A percentile compares a stretch with the other conserved stretches of the same genome.
These are phyloP conservation scores for Dendroctonus ponderosae DNA, from an alignment of 1,140 invertebrate genomes.

Conservation along the genomic window DNA sequence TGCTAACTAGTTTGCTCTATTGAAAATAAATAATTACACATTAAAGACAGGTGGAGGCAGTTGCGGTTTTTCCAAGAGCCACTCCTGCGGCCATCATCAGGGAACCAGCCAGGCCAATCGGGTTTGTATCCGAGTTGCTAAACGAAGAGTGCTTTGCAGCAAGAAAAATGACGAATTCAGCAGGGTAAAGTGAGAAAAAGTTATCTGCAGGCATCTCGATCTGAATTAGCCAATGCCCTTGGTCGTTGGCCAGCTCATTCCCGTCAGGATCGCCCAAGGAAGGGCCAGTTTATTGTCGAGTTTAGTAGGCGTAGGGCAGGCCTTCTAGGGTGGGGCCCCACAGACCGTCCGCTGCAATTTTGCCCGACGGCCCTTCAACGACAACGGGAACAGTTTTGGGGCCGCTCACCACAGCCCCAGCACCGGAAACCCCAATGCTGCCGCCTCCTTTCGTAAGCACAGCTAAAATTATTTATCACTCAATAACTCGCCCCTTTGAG, in stretches of 20 bases:
- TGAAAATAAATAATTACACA: conserved; percentile 15
- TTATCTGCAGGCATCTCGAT: no score
- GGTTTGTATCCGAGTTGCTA: no score
- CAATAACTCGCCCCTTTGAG: no score
- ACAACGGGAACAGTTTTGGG: conserved; percentile 41
- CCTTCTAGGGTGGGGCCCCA: conserved; percentile 36
- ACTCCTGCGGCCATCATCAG: not conserved
- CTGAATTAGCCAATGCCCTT: no score
- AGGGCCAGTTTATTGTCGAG: no score
- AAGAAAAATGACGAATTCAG: no score
- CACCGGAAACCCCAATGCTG: conserved; percentile 28
- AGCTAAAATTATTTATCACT: conserved; percentile 7
- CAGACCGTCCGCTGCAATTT: conserved; percentile 36
- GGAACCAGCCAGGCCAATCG: not conserved
- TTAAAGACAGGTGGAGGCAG: conserved; percentile 10
- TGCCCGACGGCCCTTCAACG: conserved; percentile 43
- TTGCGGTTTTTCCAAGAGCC: conserved; percentile 3
- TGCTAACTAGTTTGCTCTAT: conserved; percentile 6
- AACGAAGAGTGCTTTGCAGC: no score
- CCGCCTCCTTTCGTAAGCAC: conserved; percentile 28
- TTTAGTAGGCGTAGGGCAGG: conserved; percentile 4
- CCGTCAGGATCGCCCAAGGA: no score
- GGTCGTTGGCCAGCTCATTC: no score
- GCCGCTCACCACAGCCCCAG: conserved; percentile 40
- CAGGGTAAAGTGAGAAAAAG: no score